Evolutionary conservation across 2,888 invertebrate genomes (phyloP).

Genomic region (Tetragnatha montana): DNA sequence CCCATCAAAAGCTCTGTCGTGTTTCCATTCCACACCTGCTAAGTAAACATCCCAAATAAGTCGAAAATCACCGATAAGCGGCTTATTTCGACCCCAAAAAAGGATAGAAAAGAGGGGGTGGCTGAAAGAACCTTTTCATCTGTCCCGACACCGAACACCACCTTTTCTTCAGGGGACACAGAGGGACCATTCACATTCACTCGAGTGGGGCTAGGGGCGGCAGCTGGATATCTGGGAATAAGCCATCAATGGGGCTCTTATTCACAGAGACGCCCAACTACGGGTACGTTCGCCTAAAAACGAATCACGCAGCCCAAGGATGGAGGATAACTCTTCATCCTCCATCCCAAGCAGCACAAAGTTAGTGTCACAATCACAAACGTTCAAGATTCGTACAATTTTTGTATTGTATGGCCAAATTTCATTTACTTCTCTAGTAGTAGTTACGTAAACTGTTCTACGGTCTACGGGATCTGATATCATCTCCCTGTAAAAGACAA

Average conservation of each 20-base stretch:
- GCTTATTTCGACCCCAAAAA: constrained; percentile 48
- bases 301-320: not conserved
- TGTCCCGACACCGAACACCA: constrained; percentile 4
- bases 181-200: not conserved
- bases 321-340: not conserved
- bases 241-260: constrained; percentile 22
- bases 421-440: too few species aligned
- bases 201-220: constrained; percentile 6
- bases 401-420: too few species aligned
- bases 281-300: not conserved
- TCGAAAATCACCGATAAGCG: constrained; percentile 49
- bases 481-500: too few species aligned
- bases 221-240: constrained; percentile 31
- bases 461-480: too few species aligned
- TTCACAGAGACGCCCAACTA: constrained; percentile 34
- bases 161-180: constrained; percentile 21
- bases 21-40: constrained; percentile 4
- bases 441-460: too few species aligned
- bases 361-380: too few species aligned
- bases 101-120: not conserved
- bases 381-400: too few species aligned
- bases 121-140: constrained; percentile 20
- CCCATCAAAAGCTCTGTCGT: not conserved
- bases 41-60: constrained; percentile 50
- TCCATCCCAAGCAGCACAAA: not conserved